Conservation (phyloP, 1,140 invertebrate species). For the Hylaeus volcanicus region DNA sequence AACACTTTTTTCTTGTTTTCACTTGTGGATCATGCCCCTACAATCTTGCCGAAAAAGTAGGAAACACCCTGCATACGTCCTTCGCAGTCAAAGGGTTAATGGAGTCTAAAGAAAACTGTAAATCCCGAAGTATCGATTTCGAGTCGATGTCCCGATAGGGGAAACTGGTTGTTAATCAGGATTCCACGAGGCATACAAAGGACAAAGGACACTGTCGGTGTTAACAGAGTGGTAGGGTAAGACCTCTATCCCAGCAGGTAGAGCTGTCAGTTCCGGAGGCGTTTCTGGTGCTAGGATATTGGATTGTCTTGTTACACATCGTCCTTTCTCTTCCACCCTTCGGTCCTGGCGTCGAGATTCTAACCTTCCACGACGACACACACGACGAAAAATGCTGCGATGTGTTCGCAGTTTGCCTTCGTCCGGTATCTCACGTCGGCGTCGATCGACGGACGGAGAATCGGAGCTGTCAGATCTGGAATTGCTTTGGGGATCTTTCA, state of each 20-base stretch:
- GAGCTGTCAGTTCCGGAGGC: slow-evolving; percentile 54
- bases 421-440: slow-evolving; percentile 27
- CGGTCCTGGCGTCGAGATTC: slow-evolving; percentile 44
- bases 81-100: too few relatives aligned
- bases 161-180: slow-evolving; percentile 18
- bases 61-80: too few relatives aligned
- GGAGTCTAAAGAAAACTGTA: too few relatives aligned
- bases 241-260: slow-evolving; percentile 35
- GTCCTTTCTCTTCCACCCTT: slow-evolving; percentile 39
- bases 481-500: slow-evolving; percentile 60
- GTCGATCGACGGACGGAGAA: slow-evolving; percentile 41
- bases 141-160: background rate
- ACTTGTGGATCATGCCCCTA: too few relatives aligned
- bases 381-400: slow-evolving; percentile 49
- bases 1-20: too few relatives aligned
- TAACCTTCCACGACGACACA: slow-evolving; percentile 45
- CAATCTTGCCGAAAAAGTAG: too few relatives aligned
- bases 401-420: slow-evolving; percentile 40
- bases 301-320: slow-evolving; percentile 67
- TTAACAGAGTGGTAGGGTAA: slow-evolving; percentile 41
- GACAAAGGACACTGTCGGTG: slow-evolving; percentile 46
- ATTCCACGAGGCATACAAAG: slow-evolving; percentile 22
- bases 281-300: slow-evolving; percentile 61
- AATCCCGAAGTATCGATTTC: background rate
- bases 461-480: slow-evolving; percentile 54